A percentile compares a stretch with the other conserved stretches of the same genome.
These are phyloP conservation scores for Neuroterus valhalla DNA, from an alignment of 1,140 invertebrate genomes.

Conservation along the genomic window DNA sequence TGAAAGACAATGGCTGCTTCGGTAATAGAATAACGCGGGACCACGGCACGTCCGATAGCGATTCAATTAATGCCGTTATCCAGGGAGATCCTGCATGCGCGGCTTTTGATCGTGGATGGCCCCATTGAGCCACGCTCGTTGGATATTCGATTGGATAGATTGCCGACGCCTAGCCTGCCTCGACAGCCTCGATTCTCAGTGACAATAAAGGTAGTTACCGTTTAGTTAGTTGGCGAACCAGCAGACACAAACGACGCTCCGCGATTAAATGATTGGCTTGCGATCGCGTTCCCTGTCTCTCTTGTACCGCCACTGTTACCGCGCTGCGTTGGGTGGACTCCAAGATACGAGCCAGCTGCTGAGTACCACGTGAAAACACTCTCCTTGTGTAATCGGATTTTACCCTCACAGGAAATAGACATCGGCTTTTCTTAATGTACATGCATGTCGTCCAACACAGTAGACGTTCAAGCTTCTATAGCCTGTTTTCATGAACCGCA, in stretches of 20 bases:
- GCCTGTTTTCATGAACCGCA: too few species aligned
- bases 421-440: too few species aligned
- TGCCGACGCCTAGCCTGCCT: slow-evolving; percentile 41
- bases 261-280: slow-evolving; percentile 21
- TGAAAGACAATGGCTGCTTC: slow-evolving; percentile 68
- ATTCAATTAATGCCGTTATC: slow-evolving; percentile 72
- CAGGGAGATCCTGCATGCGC: slow-evolving; percentile 59
- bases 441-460: too few species aligned
- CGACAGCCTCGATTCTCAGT: slow-evolving; percentile 11
- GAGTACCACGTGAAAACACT: too few species aligned
- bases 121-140: slow-evolving; percentile 51
- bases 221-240: slow-evolving; percentile 27
- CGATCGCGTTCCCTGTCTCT: background rate
- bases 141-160: slow-evolving; percentile 65
- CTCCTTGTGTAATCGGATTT: too few species aligned
- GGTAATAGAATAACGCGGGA: slow-evolving; percentile 70
- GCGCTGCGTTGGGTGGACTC: background rate
- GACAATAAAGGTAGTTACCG: slow-evolving; percentile 30
- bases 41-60: slow-evolving; percentile 65
- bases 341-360: too few species aligned
- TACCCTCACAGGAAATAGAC: too few species aligned
- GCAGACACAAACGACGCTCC: slow-evolving; percentile 17
- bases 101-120: slow-evolving; percentile 63
- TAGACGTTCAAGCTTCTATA: too few species aligned
- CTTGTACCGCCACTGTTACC: background rate